Percentiles rank a stretch among this genome's conserved stretches.
Evolutionary conservation across 2,888 invertebrate genomes (phyloP).

Genomic region (Syritta pipiens): DNA sequence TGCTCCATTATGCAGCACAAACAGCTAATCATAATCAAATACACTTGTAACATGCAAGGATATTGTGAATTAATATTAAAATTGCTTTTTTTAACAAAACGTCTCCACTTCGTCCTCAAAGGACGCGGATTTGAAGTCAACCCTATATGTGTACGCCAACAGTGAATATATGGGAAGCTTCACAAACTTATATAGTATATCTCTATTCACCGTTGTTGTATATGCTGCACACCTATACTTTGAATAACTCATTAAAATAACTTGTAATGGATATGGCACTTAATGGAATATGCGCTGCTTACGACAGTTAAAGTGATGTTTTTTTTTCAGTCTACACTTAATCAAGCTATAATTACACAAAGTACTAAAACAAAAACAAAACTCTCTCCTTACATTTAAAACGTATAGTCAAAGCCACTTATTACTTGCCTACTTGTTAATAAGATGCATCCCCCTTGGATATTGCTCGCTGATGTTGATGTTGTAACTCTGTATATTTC

Average conservation of each 20-base stretch:
- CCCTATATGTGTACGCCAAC: constrained; percentile 9
- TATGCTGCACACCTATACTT: constrained; percentile 1
- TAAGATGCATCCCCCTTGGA: constrained; percentile 54
- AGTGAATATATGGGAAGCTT: constrained; percentile 1
- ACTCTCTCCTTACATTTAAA: not conserved
- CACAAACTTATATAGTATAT: not conserved
- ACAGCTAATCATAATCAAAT: not conserved
- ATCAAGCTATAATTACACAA: constrained; percentile 14
- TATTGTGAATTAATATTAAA: not conserved
- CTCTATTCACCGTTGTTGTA: constrained; percentile 2
- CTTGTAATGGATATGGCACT: constrained; percentile 59
- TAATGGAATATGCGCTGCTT: constrained; percentile 24
- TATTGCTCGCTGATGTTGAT: constrained; percentile 41
- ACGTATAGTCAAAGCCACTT: constrained; percentile 3
- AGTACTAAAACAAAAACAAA: constrained; percentile 35
- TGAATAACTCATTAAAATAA: constrained; percentile 7
- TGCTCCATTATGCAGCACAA: not conserved
- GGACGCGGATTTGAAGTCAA: not conserved
- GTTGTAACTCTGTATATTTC: constrained; percentile 34
- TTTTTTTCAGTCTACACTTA: constrained; percentile 5
- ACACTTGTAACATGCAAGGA: constrained; percentile 3
- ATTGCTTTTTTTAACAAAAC: constrained; percentile 38
- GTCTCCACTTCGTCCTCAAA: not conserved
- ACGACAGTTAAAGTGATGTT: not conserved
- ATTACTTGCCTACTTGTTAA: constrained; percentile 38